Percentiles rank a stretch among this genome's conserved stretches.
Evolutionary conservation across 23 tunicate species (phyloP).

Genomic region (Ascidia mentula): DNA sequence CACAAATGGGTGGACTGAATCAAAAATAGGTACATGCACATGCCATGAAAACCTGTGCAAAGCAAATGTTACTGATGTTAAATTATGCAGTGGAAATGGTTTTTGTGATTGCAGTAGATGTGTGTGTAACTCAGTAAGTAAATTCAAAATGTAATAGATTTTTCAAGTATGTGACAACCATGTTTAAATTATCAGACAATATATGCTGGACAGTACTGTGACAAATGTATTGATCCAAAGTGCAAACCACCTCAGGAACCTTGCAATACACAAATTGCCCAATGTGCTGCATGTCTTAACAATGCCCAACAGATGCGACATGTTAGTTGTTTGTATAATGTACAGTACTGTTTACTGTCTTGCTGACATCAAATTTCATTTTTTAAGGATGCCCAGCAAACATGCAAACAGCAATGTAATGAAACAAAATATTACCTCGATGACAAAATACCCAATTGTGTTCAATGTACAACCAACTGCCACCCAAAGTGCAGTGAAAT

Average conservation of each 20-base stretch:
- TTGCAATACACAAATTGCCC: constrained; percentile 19
- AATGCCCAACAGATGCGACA: constrained; percentile 42
- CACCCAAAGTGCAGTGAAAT: constrained; percentile 19
- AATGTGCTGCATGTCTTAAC: constrained; percentile 66
- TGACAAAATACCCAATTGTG: constrained; percentile 33
- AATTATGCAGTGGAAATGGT: constrained; percentile 62
- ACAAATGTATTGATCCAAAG: constrained; percentile 53
- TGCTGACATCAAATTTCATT: neutral
- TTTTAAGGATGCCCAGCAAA: constrained; percentile 12
- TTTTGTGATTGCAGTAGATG: constrained; percentile 58
- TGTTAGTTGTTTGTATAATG: constrained; percentile 9
- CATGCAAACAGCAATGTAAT: constrained; percentile 35
- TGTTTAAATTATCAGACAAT: neutral
- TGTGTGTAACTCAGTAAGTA: constrained; percentile 19
- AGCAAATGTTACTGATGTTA: constrained; percentile 8
- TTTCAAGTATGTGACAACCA: neutral
- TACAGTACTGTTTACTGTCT: neutral
- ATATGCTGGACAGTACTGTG: constrained; percentile 33
- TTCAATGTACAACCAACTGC: constrained; percentile 20
- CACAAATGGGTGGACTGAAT: constrained; percentile 18
- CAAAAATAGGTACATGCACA: constrained; percentile 42
- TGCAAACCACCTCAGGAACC: constrained; percentile 34
- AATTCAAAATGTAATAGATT: neutral
- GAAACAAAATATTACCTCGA: constrained; percentile 17
- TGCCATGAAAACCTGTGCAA: constrained; percentile 52